Evolutionary conservation across 2,113 vertebrate genomes (phyloP), one percentile per base, ranked within the genome.

Genomic region (Archilochus colubris): DNA sequence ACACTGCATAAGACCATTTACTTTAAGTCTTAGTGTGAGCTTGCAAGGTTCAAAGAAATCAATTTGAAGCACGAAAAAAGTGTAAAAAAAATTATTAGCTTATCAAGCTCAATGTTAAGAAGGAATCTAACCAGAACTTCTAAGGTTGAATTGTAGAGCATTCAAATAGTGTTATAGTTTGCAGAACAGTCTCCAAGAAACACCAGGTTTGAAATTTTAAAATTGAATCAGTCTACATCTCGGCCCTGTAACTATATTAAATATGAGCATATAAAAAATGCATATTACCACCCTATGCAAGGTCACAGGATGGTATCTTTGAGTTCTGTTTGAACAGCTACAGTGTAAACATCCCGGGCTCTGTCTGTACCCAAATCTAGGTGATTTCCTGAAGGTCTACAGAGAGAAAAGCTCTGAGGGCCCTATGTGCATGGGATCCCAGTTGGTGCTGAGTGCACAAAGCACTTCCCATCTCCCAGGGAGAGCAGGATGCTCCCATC

Each of bases 1-100:
- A 27, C 11, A 28, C 61, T 78, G 30, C 68, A 13, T 79, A 90
- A 89, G 75, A 82, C 54, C 70, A 51, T 88, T 93, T 87, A 64
- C 30, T 94, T 93, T 80, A 68, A 86, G 61, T 89, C 93, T 77
- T 82, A 78, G 55, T 28, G 64, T 78, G 64, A 88, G 40, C 54
- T 72, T 92, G 75, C 48, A 63, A 93, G n/a, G 73, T 91, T 86
- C 80, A 81, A 78, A 48, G 36, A 14, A 78, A 40, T 88, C 44
- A 31, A 62, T 90, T 89, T 61, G 64, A 80, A 92, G 69, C 50
- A 73, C 61, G 85, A 79, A 64, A 40, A 82, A 70, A 44, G 23
- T 8, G 3, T 83, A 87, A 73, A 74, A 82, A 82, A 95, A 96
- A 75, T 82, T 62, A 88, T 69, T 86, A 67, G 63, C 48, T 80